Base-by-base conservation (phyloP, 1,140 invertebrate species). In the Neodiprion lecontei region DNA sequence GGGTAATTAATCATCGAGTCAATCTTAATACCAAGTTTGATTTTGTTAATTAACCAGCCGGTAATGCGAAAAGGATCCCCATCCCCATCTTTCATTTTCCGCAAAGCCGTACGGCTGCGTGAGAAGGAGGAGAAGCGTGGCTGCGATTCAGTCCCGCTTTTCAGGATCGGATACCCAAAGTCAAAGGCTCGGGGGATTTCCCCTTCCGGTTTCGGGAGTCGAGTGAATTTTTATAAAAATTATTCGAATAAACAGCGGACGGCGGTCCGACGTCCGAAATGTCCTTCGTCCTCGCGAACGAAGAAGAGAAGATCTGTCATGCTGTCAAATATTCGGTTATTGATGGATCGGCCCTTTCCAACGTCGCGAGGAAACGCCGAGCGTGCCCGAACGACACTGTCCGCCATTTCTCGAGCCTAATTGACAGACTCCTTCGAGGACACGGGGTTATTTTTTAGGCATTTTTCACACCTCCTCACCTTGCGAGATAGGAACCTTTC, bases 391-490 rank as follows among this genome's bases (percentile, higher is more conserved):
- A 61, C 53, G n/a, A 61, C 53, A 40, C 28, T 40, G 28, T 40
- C 28, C 2, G 53, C 53, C 53, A 61, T 61, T 61, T 61, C 53
- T 61, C 53, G 53, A 61, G 53, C 53, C 53, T 61, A 61, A 61
- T 61, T 61, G 53, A 61, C 53, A 61, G 53, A 61, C 53, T 61
- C 53, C n/a, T 61, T 61, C n/a, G 53, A 9, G 53, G 53, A 61
- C 11, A 61, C 11, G n/a, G 53, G 53, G 53, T 61, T 61, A 14
- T 61, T 61, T 61, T 61, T 61, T 61, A 61, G n/a, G 3, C 28
- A 14, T 61, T 61, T 61, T 61, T 61, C n/a, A 61, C n/a, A 4
- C 53, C n/a, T 61, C 53, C 53, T 61, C 28, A 40, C 28, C 28
- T 40, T 40, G 5, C 28, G 28, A 40, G 28, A 40, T 40, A 40